Conservation (phyloP, 2,797 vertebrate species). For the Falco concolor region DNA sequence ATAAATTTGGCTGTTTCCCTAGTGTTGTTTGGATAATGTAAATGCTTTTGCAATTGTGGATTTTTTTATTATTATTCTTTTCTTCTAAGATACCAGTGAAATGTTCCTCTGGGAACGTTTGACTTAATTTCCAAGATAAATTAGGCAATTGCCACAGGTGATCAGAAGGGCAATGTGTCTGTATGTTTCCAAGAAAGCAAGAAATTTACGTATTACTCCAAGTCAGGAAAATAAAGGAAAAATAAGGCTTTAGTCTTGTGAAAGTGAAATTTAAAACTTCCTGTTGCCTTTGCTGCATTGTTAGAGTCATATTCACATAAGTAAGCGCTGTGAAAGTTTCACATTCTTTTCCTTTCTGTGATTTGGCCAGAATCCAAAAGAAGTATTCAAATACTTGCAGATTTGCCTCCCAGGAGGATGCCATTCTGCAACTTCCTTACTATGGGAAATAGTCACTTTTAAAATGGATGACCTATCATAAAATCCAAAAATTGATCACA, state of each 20-base stretch:
- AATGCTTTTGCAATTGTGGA: not conserved
- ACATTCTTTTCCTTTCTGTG: not conserved
- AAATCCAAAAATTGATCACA: not conserved
- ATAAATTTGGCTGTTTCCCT: not conserved
- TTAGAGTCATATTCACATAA: not conserved
- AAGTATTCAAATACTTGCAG: not conserved
- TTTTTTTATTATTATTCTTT: not conserved
- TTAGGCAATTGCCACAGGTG: not conserved
- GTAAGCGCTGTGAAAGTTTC: not conserved
- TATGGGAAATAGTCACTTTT: not conserved
- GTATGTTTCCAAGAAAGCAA: not conserved
- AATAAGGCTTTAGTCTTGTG: not conserved
- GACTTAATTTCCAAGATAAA: not conserved
- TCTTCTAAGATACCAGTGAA: not conserved
- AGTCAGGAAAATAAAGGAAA: not conserved
- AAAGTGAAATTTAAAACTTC: not conserved
- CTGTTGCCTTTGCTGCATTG: not conserved
- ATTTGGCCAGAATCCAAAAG: not conserved
- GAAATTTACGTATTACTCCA: not conserved
- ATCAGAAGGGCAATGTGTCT: not conserved
- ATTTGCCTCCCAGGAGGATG: not conserved
- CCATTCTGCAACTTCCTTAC: conserved; percentile 19
- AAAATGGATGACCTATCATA: not conserved
- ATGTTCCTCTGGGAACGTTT: not conserved
- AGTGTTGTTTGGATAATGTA: not conserved